Evolutionary conservation across 92 coral and sea anemone species (phyloP), one percentile per base, ranked within the genome.

Genomic region (Metridium senile): DNA sequence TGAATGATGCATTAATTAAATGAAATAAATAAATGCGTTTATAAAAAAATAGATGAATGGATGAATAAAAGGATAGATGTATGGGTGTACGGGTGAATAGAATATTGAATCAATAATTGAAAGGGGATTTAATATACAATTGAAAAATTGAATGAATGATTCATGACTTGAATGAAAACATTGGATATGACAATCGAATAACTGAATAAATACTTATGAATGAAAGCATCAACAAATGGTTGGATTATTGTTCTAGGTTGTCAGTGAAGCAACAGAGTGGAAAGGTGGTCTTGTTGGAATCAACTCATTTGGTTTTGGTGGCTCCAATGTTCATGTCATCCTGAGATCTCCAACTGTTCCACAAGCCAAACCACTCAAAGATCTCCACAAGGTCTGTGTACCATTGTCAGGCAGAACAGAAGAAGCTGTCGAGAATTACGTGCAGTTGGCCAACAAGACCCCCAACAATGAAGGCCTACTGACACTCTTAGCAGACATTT

Each of bases 291-390:
- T 90, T 34, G 91, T 90, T 71, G 95, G 91, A 21, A 84, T 90
- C 74, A 90, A 87, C 85, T 87, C 89, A 31, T 90, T 90, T 70
- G 95, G 95, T 13, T 90, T 90, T 87, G 95, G 95, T n/a, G 95
- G 95, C 39, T 90, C 95, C 79, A 90, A 90, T 74, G 95, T 87
- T 28, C 95, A 90, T 62, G 95, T 90, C 4, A 72, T 90, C 51
- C 75, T 90, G 61, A 78, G 74, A 71, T 87, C 95, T 47, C 92
- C 95, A 56, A 81, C 76, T 53, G 43, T 46, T 62, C 58, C 71
- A 2, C 31, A 45, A 27, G 46, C 45, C 34, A 23, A 62, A 71
- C 34, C 73, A 9, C 11, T 33, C 3, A 47, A 70, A 52, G 68
- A 59, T 19, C 68, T 21, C 0, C 73, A 80, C 53, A 86, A 85